Evolutionary conservation across 2,113 vertebrate species (phyloP).

Genomic region (Sylvia atricapilla): DNA sequence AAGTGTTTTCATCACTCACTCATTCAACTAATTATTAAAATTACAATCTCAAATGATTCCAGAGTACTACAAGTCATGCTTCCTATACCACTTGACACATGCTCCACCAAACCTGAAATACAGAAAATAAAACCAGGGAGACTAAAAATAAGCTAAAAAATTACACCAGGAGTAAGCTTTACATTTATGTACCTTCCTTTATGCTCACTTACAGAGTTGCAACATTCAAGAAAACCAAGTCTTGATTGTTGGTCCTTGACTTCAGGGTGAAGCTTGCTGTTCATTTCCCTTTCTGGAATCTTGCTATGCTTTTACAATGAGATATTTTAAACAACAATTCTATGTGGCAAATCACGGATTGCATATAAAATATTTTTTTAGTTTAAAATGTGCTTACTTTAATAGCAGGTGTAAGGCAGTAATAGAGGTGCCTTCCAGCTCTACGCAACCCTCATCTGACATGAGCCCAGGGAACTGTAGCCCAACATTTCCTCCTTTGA

Average conservation of each 20-base stretch:
- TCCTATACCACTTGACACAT: neutral
- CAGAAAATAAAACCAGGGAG: neutral
- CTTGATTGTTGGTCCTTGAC: neutral
- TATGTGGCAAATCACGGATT: neutral
- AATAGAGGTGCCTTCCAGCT: neutral
- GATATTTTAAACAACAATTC: neutral
- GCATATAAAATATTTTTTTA: neutral
- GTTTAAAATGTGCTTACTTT: neutral
- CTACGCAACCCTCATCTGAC: neutral
- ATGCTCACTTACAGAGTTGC: neutral
- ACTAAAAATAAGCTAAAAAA: neutral
- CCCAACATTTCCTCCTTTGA: neutral
- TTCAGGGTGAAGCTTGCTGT: neutral
- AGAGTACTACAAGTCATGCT: neutral
- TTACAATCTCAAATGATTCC: neutral
- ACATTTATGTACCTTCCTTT: neutral
- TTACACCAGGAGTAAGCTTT: neutral
- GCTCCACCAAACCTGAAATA: neutral
- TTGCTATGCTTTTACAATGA: neutral
- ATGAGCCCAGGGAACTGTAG: neutral
- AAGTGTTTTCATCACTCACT: neutral
- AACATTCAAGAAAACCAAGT: neutral
- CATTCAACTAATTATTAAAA: slow-evolving; percentile 15
- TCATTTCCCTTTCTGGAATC: neutral
- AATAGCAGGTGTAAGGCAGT: neutral